A percentile compares a stretch with the other conserved stretches of the same genome.
phyloP scores from a whole-genome alignment of 2,113 vertebrate species.

The Pogona vitticeps region DNA sequence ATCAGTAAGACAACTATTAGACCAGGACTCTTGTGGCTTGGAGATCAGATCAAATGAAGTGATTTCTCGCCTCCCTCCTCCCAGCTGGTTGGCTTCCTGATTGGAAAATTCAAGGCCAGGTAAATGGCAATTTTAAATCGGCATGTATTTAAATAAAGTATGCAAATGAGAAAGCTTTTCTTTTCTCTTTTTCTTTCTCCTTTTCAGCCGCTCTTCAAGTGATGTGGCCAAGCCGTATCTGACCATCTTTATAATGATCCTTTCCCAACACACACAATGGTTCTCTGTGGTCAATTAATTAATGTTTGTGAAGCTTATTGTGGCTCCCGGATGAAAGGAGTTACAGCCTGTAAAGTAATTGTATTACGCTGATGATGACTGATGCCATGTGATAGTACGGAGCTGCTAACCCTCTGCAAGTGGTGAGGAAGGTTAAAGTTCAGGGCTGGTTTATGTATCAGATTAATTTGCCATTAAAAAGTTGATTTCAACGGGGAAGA shows the following conservation, averaged over 20 bases:
- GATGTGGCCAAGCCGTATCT: constrained; percentile 14
- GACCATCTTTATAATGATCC: constrained; percentile 17
- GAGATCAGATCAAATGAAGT: not conserved
- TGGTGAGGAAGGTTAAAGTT: constrained; percentile 38
- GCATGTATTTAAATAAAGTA: constrained; percentile 2
- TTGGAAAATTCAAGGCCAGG: not conserved
- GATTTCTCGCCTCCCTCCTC: not conserved
- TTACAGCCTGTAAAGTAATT: constrained; percentile 55
- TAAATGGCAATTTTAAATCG: not conserved
- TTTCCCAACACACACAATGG: constrained; percentile 15
- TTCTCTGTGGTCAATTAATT: constrained; percentile 49
- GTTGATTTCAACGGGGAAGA: constrained; percentile 43
- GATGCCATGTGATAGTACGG: constrained; percentile 13
- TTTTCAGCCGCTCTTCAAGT: not conserved
- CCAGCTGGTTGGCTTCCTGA: too few species aligned
- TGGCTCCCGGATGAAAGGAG: constrained; percentile 50
- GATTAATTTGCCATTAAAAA: constrained; percentile 44
- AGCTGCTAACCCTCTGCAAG: constrained; percentile 34
- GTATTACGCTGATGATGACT: constrained; percentile 35
- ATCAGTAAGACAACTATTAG: too few species aligned
- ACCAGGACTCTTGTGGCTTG: not conserved
- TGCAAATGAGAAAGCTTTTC: not conserved
- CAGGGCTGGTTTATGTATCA: constrained; percentile 46
- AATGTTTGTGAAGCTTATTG: constrained; percentile 50
- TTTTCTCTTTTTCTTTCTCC: too few species aligned